Percentiles rank a stretch among this genome's conserved stretches.
Evolutionary conservation across 2,113 vertebrate species (phyloP).

Genomic region (Herpetotheres cachinnans): DNA sequence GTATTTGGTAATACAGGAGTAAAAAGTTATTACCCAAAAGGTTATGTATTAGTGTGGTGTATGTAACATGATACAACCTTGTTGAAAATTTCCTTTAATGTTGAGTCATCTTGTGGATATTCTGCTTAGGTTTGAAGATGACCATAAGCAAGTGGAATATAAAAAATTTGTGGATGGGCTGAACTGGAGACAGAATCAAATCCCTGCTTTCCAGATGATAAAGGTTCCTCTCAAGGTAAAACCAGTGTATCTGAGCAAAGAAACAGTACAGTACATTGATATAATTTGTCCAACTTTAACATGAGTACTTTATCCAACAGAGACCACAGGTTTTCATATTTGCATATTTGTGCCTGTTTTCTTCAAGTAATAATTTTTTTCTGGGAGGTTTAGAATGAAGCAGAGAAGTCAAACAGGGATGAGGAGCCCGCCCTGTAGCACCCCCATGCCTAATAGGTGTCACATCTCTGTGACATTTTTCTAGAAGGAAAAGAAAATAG

Average conservation of each 20-base stretch:
- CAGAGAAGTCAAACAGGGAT: background rate
- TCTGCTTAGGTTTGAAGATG: constrained; percentile 74
- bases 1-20: background rate
- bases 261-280: background rate
- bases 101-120: background rate
- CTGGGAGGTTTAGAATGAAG: background rate
- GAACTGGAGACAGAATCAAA: constrained; percentile 82
- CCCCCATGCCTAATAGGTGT: background rate
- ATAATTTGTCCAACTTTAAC: background rate
- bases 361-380: background rate
- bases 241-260: background rate
- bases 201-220: constrained; percentile 26
- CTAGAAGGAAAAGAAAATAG: background rate
- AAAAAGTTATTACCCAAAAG: background rate
- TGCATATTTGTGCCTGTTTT: background rate
- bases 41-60: background rate
- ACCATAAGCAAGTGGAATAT: constrained; percentile 80
- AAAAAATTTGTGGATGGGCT: constrained; percentile 76
- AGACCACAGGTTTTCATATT: background rate
- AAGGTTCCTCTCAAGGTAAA: constrained; percentile 75
- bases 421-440: background rate
- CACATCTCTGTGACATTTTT: background rate
- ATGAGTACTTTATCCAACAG: background rate
- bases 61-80: background rate
- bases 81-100: background rate